Percentiles rank a stretch among this genome's conserved stretches.
Conservation (phyloP, 2,888 invertebrate genomes). For the Aleiodes testaceus region DNA sequence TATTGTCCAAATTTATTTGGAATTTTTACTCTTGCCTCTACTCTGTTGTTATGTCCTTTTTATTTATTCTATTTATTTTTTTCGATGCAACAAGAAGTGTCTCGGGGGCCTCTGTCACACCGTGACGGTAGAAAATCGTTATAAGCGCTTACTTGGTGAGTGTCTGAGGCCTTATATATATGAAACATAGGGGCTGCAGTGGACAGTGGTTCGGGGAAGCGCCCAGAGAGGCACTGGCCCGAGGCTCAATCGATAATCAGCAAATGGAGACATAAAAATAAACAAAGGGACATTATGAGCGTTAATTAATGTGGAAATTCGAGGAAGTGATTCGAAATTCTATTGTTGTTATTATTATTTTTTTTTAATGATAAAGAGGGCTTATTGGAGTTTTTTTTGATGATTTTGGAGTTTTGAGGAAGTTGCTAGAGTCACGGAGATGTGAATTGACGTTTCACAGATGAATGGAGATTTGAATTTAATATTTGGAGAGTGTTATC, state of each 20-base stretch:
- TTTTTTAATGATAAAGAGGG: too few relatives aligned
- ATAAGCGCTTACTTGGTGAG: constrained; percentile 48
- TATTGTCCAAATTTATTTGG: background rate
- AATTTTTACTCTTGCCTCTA: constrained; percentile 2
- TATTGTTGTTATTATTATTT: too few relatives aligned
- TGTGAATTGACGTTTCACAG: background rate
- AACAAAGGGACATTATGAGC: background rate
- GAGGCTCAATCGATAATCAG: constrained; percentile 1
- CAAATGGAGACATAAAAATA: background rate
- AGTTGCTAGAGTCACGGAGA: constrained; percentile 5
- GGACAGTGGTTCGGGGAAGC: constrained; percentile 15
- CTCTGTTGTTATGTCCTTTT: background rate
- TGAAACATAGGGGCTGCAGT: constrained; percentile 40
- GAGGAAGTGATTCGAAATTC: too few relatives aligned
- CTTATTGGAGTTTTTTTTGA: background rate
- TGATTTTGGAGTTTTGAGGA: background rate
- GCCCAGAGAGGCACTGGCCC: background rate
- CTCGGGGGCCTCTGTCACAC: constrained; percentile 9
- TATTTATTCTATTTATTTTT: too few relatives aligned
- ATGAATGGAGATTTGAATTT: background rate
- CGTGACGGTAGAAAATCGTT: constrained; percentile 44
- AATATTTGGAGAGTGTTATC: background rate
- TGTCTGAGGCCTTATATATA: constrained; percentile 51
- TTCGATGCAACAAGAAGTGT: background rate
- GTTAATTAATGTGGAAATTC: background rate